phyloP scores from a whole-genome alignment of 2,113 vertebrate genomes.

The Dolichotis patagonum region DNA sequence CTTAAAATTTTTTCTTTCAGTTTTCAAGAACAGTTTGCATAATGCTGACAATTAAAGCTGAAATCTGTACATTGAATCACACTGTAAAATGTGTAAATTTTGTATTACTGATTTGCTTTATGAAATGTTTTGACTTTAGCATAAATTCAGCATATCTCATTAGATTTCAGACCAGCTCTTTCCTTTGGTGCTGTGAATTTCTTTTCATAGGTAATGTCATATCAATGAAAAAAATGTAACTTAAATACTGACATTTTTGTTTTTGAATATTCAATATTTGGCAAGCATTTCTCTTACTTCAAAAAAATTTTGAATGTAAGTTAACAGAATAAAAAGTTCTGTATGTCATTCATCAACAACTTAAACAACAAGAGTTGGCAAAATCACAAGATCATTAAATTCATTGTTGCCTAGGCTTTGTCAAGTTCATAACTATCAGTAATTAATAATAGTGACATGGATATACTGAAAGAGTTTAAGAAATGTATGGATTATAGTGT shows the following conservation, averaged over 20 bases:
- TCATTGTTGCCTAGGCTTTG: background rate
- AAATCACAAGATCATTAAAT: background rate
- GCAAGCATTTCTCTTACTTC: background rate
- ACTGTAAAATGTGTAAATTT: background rate
- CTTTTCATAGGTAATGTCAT: background rate
- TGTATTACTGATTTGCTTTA: background rate
- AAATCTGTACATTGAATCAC: background rate
- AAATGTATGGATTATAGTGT: background rate
- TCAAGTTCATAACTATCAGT: background rate
- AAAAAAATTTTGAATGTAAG: background rate
- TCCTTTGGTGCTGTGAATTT: background rate
- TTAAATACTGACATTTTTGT: background rate
- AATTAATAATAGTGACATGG: background rate
- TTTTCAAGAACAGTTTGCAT: background rate
- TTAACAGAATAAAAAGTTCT: background rate
- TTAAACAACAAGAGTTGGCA: background rate
- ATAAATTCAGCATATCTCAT: background rate
- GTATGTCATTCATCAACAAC: background rate
- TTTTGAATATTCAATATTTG: background rate
- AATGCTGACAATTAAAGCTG: background rate
- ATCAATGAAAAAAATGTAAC: background rate
- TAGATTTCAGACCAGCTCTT: background rate
- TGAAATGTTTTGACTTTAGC: conserved; percentile 22
- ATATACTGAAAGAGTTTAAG: background rate
- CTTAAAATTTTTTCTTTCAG: background rate